Base-by-base conservation (phyloP, 2,113 vertebrate species). In the Chiloscyllium plagiosum region DNA sequence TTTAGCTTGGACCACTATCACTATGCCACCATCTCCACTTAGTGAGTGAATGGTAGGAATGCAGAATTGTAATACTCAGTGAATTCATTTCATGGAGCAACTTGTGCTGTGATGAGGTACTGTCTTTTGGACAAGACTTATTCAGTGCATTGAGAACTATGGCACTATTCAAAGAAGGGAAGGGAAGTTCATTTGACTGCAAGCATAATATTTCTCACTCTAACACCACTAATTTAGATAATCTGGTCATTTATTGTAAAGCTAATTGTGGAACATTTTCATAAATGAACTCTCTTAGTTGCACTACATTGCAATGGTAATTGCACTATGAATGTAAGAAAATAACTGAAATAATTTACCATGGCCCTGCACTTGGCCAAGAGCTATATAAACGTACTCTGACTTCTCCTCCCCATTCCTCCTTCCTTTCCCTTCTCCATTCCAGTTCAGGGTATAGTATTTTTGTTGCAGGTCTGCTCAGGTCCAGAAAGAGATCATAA, bases 371-470 rank as follows among this genome's bases (percentile, higher is more conserved):
- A 19, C 19, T 83, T 42, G 17, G 37, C 37, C 42, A 42, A 47
- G 37, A 3, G 10, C 15, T 80, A 42, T 42, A 37, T 80, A 80
- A 42, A 13, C 26, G 15, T 33, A 15, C 19, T 83, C 80, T 20
- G n/a, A 19, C 15, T 47, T 83, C 15, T 42, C 17, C 5, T 20
- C 42, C 80, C n/a, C 78, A 69, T 13, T 96, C 29, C 37, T 68
- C 95, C 17, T 33, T 92, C 22, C 66, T 95, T 94, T 90, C 87
- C 37, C 80, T 80, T 33, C 42, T 4, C 70, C 76, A 66, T 10
- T 96, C 95, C 96, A 98, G 97, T 98, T 68, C 96, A 98, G 95
- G 98, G 98, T 97, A 97, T 97, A 0, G 98, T 37, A 13, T 42
- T 17, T 19, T 13, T 83, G n/a, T n/a, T 42, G 78, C 37, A 37